Percentiles rank a stretch among this genome's conserved stretches.
These are phyloP conservation scores for Danionella dracula DNA, from an alignment of 2,797 vertebrate species.

Conservation along the genomic window DNA sequence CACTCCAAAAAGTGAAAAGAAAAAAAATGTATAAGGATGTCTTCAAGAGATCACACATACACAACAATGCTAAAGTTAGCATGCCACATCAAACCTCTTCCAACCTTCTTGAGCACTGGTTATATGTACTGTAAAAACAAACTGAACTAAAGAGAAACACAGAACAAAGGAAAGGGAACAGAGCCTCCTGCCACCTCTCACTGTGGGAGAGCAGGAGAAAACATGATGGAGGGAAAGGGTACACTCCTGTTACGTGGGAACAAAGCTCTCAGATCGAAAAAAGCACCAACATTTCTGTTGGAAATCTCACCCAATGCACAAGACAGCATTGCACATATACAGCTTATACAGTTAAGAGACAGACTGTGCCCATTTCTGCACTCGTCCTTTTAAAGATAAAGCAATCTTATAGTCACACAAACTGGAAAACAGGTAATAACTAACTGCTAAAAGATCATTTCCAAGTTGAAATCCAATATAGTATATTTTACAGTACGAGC, in stretches of 20 bases:
- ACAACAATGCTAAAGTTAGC: conserved; percentile 12
- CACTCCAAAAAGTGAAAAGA: no score
- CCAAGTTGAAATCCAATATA: not conserved
- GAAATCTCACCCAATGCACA: not conserved
- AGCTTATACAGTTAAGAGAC: not conserved
- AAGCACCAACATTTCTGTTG: not conserved
- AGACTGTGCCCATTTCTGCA: no score
- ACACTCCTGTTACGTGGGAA: not conserved
- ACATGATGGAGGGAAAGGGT: conserved; percentile 3
- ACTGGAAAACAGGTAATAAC: no score
- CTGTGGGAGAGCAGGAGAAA: conserved; percentile 13
- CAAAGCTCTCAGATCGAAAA: not conserved
- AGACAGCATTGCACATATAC: not conserved
- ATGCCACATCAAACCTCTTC: not conserved
- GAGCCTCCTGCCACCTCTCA: conserved; percentile 21
- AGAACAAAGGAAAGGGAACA: conserved; percentile 15
- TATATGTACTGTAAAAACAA: conserved; percentile 28
- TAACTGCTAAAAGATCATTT: not conserved
- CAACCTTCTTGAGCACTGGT: conserved; percentile 25
- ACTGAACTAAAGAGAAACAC: conserved; percentile 1
- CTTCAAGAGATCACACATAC: not conserved
- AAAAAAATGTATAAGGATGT: not conserved
- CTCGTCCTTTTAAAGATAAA: no score
- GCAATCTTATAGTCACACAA: no score
- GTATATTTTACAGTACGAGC: not conserved